These are phyloP conservation scores for Girardinichthys multiradiatus DNA, from an alignment of 2,113 vertebrate genomes.

Conservation along the genomic window DNA sequence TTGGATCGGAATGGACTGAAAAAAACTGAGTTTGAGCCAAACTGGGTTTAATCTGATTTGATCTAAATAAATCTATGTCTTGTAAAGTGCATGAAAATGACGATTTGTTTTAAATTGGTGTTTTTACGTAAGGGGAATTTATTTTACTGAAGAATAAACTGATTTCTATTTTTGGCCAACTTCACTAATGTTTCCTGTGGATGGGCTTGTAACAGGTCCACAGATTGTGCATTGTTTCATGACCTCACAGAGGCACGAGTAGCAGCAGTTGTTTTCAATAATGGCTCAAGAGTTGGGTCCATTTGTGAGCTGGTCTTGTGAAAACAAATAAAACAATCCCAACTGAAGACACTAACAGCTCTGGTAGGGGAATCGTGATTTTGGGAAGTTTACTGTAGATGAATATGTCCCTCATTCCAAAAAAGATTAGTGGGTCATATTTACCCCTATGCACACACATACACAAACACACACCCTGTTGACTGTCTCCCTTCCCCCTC, in stretches of 20 bases:
- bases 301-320: neutral
- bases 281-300: neutral
- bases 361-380: conserved; percentile 14
- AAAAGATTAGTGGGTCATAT: conserved; percentile 65
- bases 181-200: neutral
- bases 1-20: neutral
- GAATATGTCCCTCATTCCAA: conserved; percentile 27
- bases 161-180: neutral
- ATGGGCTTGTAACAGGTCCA: neutral
- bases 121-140: no score
- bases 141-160: neutral
- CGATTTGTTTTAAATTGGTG: neutral
- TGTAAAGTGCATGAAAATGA: no score
- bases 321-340: neutral
- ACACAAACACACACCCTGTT: conserved; percentile 36
- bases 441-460: conserved; percentile 30
- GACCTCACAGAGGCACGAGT: neutral
- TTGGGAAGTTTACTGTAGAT: conserved; percentile 30
- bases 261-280: conserved; percentile 1
- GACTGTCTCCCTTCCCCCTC: conserved; percentile 33
- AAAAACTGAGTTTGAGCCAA: no score
- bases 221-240: neutral
- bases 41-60: no score
- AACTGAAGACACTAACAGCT: neutral
- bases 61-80: no score